Evolutionary conservation across 2,113 vertebrate species (phyloP).

Genomic region (Syngnathus floridae): DNA sequence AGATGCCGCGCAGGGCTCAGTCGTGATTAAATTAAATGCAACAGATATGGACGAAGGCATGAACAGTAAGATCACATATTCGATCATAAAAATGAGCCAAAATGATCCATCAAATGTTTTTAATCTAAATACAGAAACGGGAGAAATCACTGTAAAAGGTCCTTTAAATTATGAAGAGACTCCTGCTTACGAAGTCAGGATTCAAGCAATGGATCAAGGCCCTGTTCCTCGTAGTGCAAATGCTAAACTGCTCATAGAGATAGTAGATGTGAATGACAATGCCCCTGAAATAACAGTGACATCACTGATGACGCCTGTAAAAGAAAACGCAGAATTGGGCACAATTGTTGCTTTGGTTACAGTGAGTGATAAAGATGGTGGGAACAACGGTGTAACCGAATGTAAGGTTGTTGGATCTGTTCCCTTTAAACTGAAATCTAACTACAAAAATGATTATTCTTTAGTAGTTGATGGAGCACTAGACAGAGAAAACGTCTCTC

Average conservation of each 20-base stretch:
- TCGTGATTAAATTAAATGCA: too few species aligned
- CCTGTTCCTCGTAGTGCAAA: conserved; percentile 37
- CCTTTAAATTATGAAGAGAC: conserved; percentile 70
- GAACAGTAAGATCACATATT: too few species aligned
- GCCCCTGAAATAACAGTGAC: conserved; percentile 75
- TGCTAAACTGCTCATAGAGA: conserved; percentile 77
- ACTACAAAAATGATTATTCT: conserved; percentile 81
- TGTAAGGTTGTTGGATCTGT: conserved; percentile 30
- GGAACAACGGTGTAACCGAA: conserved; percentile 44
- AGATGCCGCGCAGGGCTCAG: too few species aligned
- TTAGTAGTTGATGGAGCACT: conserved; percentile 72
- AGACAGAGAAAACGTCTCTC: conserved; percentile 73
- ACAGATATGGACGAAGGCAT: too few species aligned
- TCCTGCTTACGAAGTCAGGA: conserved; percentile 57
- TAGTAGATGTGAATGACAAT: conserved; percentile 82
- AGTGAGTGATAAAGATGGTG: conserved; percentile 74
- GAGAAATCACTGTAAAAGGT: conserved; percentile 70
- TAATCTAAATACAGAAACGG: conserved; percentile 66
- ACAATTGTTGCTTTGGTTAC: conserved; percentile 78
- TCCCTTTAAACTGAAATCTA: conserved; percentile 60
- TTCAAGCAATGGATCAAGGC: conserved; percentile 61
- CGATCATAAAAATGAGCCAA: too few species aligned
- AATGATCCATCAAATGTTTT: conserved; percentile 65
- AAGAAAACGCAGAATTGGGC: conserved; percentile 71
- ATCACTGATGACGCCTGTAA: conserved; percentile 72